Conservation (phyloP, 2,113 vertebrate genomes). For the Suncus etruscus region DNA sequence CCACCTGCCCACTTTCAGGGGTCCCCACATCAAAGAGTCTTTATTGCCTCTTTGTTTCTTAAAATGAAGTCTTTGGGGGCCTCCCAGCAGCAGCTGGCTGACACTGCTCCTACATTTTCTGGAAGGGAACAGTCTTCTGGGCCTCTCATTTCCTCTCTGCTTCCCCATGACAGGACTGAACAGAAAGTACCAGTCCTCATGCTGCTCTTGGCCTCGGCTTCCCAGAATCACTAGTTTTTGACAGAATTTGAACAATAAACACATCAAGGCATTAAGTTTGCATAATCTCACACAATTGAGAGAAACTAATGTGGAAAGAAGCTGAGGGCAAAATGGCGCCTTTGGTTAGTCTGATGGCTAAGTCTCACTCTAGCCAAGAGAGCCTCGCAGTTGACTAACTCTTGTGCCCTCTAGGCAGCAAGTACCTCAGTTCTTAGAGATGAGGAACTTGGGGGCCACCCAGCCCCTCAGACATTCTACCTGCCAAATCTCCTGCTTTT, state of each 20-base stretch:
- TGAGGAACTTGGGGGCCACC: not conserved
- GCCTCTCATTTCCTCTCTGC: not conserved
- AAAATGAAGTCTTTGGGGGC: not conserved
- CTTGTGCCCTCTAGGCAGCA: not conserved
- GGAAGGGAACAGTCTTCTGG: accelerated
- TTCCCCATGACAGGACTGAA: not conserved
- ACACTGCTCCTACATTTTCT: not conserved
- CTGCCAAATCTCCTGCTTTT: too few species aligned
- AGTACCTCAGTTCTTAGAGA: not conserved
- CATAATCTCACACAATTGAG: not conserved
- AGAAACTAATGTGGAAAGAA: not conserved
- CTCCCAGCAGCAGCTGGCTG: accelerated
- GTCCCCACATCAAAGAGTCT: accelerated
- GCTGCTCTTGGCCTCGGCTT: not conserved
- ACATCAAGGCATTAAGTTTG: not conserved
- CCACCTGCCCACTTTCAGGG: too few species aligned
- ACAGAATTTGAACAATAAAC: not conserved
- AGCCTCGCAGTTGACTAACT: not conserved
- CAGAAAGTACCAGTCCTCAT: not conserved
- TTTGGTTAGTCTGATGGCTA: not conserved
- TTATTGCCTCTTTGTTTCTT: accelerated
- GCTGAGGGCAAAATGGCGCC: not conserved
- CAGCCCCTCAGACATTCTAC: not conserved
- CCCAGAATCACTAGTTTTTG: not conserved
- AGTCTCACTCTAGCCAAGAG: not conserved